Percentiles rank a stretch among this genome's conserved stretches.
Conservation (phyloP, 1,140 invertebrate species). For the Pinna nobilis region DNA sequence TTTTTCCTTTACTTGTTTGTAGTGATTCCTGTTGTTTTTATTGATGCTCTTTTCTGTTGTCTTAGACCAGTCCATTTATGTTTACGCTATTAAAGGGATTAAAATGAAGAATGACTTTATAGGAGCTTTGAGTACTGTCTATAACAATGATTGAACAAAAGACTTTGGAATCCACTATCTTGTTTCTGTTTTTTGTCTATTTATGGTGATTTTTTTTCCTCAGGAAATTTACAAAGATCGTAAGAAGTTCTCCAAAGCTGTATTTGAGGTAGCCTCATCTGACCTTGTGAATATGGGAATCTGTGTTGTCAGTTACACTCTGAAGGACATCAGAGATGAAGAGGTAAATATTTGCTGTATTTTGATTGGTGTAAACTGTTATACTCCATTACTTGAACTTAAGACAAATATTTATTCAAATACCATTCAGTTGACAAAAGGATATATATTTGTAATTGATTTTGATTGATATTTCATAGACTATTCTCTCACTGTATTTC, state of each 20-base stretch:
- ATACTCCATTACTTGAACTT: not conserved
- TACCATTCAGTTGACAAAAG: not conserved
- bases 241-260: constrained; percentile 98
- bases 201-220: constrained; percentile 35
- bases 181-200: not conserved
- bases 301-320: constrained; percentile 97
- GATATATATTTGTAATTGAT: no score
- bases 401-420: not conserved
- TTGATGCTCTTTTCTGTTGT: no score
- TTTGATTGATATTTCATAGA: no score
- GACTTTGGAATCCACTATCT: no score
- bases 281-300: constrained; percentile 99
- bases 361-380: not conserved
- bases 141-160: no score
- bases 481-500: no score
- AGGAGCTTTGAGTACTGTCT: no score
- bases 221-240: constrained; percentile 98
- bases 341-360: constrained; percentile 81
- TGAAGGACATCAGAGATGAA: constrained; percentile 98
- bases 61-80: no score
- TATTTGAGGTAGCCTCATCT: constrained; percentile 82
- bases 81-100: no score
- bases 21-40: no score
- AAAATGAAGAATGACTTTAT: no score
- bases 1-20: no score